Conservation (phyloP, 2,888 invertebrate genomes). For the Drosophila mayaguana region DNA sequence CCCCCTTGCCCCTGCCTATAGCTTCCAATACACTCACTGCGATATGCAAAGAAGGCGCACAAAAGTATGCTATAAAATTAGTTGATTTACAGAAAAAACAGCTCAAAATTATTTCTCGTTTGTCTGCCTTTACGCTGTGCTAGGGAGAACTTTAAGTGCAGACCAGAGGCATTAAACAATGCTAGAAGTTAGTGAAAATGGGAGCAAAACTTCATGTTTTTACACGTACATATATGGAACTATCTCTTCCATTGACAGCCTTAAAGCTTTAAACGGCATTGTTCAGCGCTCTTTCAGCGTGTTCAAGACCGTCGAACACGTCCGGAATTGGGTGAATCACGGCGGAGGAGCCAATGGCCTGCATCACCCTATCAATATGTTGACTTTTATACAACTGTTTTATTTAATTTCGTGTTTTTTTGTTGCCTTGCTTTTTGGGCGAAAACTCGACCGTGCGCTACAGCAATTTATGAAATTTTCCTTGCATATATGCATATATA, state of each 20-base stretch:
- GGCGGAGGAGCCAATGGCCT: conserved; percentile 12
- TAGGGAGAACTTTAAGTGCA: neutral
- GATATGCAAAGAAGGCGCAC: neutral
- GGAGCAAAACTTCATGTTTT: neutral
- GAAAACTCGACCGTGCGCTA: conserved; percentile 29
- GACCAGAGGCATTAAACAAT: neutral
- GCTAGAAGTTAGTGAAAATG: neutral
- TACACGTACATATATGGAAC: neutral
- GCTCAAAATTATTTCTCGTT: neutral
- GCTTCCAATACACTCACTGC: neutral
- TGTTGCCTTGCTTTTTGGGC: conserved; percentile 3
- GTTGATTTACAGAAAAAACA: conserved; percentile 1
- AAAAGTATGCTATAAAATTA: neutral
- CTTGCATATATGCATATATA: conserved; percentile 16
- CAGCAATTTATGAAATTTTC: conserved; percentile 67
- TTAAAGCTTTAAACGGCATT: conserved; percentile 40
- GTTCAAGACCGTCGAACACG: conserved; percentile 16
- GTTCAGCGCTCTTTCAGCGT: neutral
- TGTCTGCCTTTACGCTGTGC: neutral
- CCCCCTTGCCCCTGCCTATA: neutral
- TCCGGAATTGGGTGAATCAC: conserved; percentile 50
- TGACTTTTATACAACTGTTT: conserved; percentile 51
- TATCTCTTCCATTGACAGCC: neutral
- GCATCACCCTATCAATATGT: conserved; percentile 56
- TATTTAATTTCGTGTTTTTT: neutral